Evolutionary conservation across 2,797 vertebrate species (phyloP).

Genomic region (Taeniopygia guttata): DNA sequence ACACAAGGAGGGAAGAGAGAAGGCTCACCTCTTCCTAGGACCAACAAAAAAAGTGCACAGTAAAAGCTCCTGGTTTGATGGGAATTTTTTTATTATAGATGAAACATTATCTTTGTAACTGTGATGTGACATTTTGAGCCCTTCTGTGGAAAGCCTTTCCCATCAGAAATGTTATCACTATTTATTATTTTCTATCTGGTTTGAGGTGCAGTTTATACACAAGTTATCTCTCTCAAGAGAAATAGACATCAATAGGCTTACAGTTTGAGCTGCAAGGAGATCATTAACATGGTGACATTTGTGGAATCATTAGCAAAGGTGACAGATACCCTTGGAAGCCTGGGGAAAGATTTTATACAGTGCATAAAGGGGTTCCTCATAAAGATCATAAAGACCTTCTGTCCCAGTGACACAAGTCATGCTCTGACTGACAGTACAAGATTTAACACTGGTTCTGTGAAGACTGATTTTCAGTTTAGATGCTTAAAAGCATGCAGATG

Average conservation of each 20-base stretch:
- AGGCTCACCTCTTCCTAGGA: neutral
- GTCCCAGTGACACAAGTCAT: neutral
- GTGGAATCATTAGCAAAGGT: constrained; percentile 36
- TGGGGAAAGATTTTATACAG: neutral
- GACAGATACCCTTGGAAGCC: neutral
- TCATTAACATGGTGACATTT: constrained; percentile 29
- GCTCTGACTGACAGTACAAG: neutral
- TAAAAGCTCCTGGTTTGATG: neutral
- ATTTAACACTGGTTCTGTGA: neutral
- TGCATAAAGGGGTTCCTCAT: neutral
- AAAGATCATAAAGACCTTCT: neutral
- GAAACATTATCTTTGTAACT: neutral
- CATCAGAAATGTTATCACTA: neutral
- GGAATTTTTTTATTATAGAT: neutral
- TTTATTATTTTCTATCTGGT: neutral
- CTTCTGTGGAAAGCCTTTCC: neutral
- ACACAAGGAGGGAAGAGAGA: rapidly evolving
- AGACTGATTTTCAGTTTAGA: neutral
- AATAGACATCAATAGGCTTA: neutral
- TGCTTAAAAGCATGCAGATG: neutral
- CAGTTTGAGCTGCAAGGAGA: neutral
- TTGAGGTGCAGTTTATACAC: neutral
- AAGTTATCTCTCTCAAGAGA: neutral
- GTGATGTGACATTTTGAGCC: neutral
- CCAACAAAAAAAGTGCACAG: neutral